Base-by-base conservation (phyloP, 2,113 vertebrate species). In the Indri indri region DNA sequence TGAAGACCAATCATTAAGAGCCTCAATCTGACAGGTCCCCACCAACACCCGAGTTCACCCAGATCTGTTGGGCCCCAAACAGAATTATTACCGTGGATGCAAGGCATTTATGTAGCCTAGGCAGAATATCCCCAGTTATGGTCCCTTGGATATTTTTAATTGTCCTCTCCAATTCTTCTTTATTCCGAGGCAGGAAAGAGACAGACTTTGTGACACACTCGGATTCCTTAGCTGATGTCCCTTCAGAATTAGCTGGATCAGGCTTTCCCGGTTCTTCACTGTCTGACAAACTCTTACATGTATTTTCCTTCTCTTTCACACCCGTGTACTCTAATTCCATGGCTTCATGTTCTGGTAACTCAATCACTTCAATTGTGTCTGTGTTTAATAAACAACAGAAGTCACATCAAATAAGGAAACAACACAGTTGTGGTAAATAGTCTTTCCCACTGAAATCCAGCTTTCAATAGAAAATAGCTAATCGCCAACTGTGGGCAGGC, bases 31-130 rank as follows among this genome's bases (percentile, higher is more conserved):
- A 45, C 6, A 34, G 2, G 13, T n/a, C 6, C 34, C 40, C 50
- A 37, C 34, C 34, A 70, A 79, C 63, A 73, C 20, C 25, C 0
- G 0, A 9, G 13, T 40, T 90, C 91, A 80, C 65, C 81, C 14
- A 88, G 45, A 52, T 70, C 57, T 20, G 20, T 57, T 22, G 22
- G 25, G 37, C 30, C 47, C 66, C 34, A 17, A 32, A 30, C 2
- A 84, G 52, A 71, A 16, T 37, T 22, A 88, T 96, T 82, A 99
- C 99, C 99, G 99, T 99, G 68, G 99, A 99, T 42, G 98, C 99
- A 85, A 99, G 99, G 97, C 99, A 99, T 71, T 99, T 99, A 77
- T 99, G 99, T 42, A 99, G 98, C 47, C 99, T 99, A 22, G 99
- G 99, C 80, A 99, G 98, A 93, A 99, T 98, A 95, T 94, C 99